phyloP scores from a whole-genome alignment of 1,140 invertebrate genomes.

The Plodia interpunctella region DNA sequence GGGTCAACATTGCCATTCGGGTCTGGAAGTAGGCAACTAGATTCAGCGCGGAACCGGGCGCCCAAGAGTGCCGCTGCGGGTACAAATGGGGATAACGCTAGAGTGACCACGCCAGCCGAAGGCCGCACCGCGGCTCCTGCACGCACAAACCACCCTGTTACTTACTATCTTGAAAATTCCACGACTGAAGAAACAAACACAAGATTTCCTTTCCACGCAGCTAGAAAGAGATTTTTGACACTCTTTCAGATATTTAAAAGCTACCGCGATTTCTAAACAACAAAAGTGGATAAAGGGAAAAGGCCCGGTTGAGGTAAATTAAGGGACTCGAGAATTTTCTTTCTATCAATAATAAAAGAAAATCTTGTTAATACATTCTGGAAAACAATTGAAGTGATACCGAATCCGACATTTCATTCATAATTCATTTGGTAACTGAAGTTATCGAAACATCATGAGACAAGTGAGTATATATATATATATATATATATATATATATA shows the following conservation, averaged over 20 bases:
- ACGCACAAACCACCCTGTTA: slow-evolving; percentile 72
- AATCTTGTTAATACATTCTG: not conserved
- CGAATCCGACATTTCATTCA: not conserved
- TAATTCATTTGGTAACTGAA: slow-evolving; percentile 16
- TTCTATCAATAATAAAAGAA: not conserved
- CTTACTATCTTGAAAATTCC: slow-evolving; percentile 39
- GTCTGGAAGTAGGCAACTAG: slow-evolving; percentile 85
- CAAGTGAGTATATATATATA: too few relatives aligned
- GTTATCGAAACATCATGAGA: too few relatives aligned
- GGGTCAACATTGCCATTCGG: slow-evolving; percentile 88
- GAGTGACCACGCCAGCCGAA: slow-evolving; percentile 77
- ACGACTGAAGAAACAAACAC: not conserved
- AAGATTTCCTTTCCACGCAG: slow-evolving; percentile 22
- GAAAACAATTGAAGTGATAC: not conserved
- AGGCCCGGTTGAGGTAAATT: not conserved
- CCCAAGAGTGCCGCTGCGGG: slow-evolving; percentile 84
- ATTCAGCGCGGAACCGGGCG: slow-evolving; percentile 81
- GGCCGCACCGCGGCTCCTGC: slow-evolving; percentile 77
- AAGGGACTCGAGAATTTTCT: not conserved
- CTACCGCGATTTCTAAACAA: not conserved
- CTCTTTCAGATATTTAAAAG: not conserved
- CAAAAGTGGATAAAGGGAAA: not conserved
- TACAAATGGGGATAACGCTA: slow-evolving; percentile 80
- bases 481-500: too few relatives aligned
- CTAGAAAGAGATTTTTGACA: slow-evolving; percentile 21